Base-by-base conservation (phyloP, 1,140 invertebrate species). In the Drosophila sturtevanti region DNA sequence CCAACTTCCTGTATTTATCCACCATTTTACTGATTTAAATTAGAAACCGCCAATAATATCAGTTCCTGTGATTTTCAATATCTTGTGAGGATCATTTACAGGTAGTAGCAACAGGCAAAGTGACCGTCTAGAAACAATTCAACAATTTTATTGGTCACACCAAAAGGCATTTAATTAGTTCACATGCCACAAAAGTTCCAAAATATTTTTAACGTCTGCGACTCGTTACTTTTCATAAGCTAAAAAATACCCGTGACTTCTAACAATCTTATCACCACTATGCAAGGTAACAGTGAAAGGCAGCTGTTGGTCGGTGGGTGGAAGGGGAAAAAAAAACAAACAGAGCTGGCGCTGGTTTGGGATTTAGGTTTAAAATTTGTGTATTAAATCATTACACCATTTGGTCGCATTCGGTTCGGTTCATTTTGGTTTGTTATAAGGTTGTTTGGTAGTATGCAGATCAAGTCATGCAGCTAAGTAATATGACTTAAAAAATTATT, bases 1-100 rank as follows among this genome's bases (percentile, higher is more conserved):
- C 74, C 52, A 90, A 54, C 31, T 89, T 89, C 1, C 12, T 38
- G 38, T 74, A 89, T 63, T 74, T 89, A n/a, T 61, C 72, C 2
- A 63, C 27, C 68, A 77, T 77, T 63, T 63, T 59, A 48, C 2
- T 41, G n/a, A 41, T 21, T 21, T 48, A 48, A 18, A 48, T 10
- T 1, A 48, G 41, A 1, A 48, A 18, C 41, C 16, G 7, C 2
- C 10, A 48, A 10, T 18, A 18, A 9, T 10, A 7, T 7, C 14
- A 18, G 12, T 21, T 48, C 6, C 41, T 48, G 41, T 48, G 16
- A 21, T 18, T 11, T 48, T 48, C 11, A 48, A 21, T 21, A 35
- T 35, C 2, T 21, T 31, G 27, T 31, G 27, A 31, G 27, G 16
- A 16, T 9, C 41, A 12, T 12, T 44, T 44, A 44, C 14, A 44